Evolutionary conservation across 2,113 vertebrate species (phyloP).

Genomic region (Fukomys damarensis): DNA sequence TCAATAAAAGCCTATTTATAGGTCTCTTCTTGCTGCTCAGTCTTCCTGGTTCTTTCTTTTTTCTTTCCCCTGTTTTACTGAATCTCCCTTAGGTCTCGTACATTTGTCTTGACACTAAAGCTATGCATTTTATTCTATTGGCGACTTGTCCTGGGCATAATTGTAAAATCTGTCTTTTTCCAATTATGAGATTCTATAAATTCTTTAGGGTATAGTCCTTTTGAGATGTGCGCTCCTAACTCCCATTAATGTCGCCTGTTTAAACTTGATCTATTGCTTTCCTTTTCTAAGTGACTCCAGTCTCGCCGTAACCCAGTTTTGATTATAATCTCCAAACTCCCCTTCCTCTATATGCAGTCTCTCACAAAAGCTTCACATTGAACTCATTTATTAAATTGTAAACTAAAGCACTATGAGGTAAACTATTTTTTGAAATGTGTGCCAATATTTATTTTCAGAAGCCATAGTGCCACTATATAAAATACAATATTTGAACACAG

Average conservation of each 20-base stretch:
- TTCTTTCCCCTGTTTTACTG: neutral
- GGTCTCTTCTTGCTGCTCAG: neutral
- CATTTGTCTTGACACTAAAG: conserved; percentile 66
- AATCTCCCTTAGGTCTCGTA: conserved; percentile 22
- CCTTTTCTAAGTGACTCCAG: conserved; percentile 44
- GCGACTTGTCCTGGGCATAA: conserved; percentile 71
- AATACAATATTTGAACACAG: neutral
- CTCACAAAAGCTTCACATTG: conserved; percentile 20
- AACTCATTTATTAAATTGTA: conserved; percentile 44
- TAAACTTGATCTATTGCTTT: conserved; percentile 66
- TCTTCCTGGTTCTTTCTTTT: neutral
- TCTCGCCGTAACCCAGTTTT: neutral
- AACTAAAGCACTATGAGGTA: neutral
- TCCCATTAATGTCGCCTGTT: conserved; percentile 69
- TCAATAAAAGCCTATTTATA: neutral
- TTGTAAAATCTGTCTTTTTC: conserved; percentile 81
- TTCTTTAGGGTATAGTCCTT: conserved; percentile 59
- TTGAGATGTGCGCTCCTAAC: conserved; percentile 66
- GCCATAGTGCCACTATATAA: neutral
- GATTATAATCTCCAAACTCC: conserved; percentile 41
- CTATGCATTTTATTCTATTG: conserved; percentile 68
- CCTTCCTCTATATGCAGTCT: neutral
- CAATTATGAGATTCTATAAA: conserved; percentile 82
- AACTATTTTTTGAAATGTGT: neutral
- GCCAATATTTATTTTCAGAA: conserved; percentile 40